Percentiles rank a stretch among this genome's conserved stretches.
Evolutionary conservation across 2,113 vertebrate genomes (phyloP).

Genomic region (Bothrops jararaca): DNA sequence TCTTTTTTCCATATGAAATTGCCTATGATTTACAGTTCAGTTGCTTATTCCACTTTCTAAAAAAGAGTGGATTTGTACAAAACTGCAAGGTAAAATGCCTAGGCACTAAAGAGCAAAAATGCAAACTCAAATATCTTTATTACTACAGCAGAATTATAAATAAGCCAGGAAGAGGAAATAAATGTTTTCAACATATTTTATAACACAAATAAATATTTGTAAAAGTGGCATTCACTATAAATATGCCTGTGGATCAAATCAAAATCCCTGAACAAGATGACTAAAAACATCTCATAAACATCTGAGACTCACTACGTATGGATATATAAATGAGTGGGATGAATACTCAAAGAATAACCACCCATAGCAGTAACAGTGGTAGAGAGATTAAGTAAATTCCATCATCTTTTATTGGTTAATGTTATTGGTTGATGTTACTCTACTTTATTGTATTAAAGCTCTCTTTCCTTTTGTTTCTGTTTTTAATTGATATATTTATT

Average conservation of each 20-base stretch:
- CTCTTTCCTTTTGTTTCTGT: background rate
- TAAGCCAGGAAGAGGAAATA: background rate
- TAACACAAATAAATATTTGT: background rate
- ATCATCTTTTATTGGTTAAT: background rate
- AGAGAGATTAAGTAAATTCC: background rate
- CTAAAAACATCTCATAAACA: background rate
- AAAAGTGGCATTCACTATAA: background rate
- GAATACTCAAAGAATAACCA: background rate
- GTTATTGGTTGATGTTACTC: background rate
- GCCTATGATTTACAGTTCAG: background rate
- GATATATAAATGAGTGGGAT: background rate
- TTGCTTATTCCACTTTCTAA: background rate
- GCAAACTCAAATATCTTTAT: background rate
- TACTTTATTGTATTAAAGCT: background rate
- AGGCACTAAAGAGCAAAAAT: background rate
- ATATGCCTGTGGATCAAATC: background rate
- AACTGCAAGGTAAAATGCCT: background rate
- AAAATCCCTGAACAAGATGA: background rate
- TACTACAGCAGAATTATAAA: background rate
- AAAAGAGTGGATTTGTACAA: background rate
- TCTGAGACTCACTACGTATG: background rate
- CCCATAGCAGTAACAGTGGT: background rate
- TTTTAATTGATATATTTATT: background rate
- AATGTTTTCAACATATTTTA: background rate
- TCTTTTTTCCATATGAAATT: background rate